Evolutionary conservation across 2,797 vertebrate genomes (phyloP).

Genomic region (Acanthurus lineatus): DNA sequence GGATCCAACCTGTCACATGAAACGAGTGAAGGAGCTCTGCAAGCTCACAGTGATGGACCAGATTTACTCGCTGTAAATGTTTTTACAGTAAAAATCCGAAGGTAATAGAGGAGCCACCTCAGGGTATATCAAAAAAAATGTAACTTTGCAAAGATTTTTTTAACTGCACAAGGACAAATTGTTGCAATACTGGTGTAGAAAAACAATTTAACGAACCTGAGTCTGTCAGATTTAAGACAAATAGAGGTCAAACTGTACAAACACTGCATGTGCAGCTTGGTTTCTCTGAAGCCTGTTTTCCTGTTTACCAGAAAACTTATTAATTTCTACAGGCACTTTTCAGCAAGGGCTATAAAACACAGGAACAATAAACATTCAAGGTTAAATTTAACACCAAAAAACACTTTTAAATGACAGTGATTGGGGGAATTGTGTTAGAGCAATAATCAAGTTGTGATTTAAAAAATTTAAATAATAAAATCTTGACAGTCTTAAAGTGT

Average conservation of each 20-base stretch:
- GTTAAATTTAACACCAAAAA: background rate
- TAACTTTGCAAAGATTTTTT: background rate
- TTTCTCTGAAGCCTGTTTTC: constrained; percentile 1
- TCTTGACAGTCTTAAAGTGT: background rate
- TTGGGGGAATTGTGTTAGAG: background rate
- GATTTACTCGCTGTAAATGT: constrained; percentile 3
- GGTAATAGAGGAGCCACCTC: background rate
- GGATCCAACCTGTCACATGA: constrained; percentile 42
- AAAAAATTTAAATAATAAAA: background rate
- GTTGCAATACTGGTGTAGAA: background rate
- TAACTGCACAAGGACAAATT: background rate
- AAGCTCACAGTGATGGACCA: constrained; percentile 10
- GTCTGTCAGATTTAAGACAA: background rate
- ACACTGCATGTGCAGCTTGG: background rate
- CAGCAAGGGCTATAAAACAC: background rate
- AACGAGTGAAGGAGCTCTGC: constrained; percentile 24
- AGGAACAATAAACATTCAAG: background rate
- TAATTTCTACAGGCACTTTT: background rate
- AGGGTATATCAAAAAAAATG: background rate
- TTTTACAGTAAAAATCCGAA: background rate
- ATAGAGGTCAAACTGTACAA: constrained; percentile 3
- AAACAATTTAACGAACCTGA: background rate
- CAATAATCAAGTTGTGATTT: constrained; percentile 1
- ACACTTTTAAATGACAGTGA: background rate
- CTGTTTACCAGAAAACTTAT: background rate